Conservation (phyloP, 2,888 invertebrate genomes). For the Dendrolimus pini region DNA sequence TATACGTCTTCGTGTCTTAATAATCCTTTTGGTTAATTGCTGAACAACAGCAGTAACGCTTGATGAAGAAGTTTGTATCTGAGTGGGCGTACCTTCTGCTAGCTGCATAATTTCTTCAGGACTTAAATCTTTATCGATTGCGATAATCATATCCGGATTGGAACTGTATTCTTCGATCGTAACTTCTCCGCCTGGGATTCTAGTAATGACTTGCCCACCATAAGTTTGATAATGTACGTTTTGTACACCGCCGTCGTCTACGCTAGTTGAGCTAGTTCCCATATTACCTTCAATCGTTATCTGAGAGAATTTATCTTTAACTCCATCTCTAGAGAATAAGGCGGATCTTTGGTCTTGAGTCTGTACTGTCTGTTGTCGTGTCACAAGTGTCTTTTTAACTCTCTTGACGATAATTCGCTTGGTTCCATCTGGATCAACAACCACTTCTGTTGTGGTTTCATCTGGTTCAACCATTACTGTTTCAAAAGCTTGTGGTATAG, state of each 20-base stretch:
- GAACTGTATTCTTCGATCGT: constrained; percentile 81
- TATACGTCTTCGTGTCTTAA: constrained; percentile 84
- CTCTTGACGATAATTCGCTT: constrained; percentile 87
- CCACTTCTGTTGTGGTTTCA: constrained; percentile 88
- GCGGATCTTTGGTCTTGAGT: constrained; percentile 77
- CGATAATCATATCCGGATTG: constrained; percentile 77
- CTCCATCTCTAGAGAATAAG: constrained; percentile 71
- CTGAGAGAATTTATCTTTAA: constrained; percentile 81
- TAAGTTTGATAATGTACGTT: constrained; percentile 79
- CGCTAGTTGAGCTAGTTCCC: constrained; percentile 73
- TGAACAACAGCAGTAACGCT: constrained; percentile 88
- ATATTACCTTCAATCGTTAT: constrained; percentile 81
- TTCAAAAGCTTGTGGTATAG: constrained; percentile 86
- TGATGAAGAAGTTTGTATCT: constrained; percentile 79
- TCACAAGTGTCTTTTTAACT: constrained; percentile 80
- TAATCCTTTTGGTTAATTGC: constrained; percentile 87
- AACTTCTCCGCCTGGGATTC: constrained; percentile 79
- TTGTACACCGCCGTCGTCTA: constrained; percentile 79
- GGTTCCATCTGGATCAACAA: constrained; percentile 88
- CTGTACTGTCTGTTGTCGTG: constrained; percentile 80
- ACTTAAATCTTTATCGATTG: constrained; percentile 73
- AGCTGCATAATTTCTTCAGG: constrained; percentile 64
- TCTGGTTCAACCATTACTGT: constrained; percentile 89
- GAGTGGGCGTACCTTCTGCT: constrained; percentile 53
- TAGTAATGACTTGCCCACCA: constrained; percentile 79